A percentile compares a stretch with the other conserved stretches of the same genome.
Evolutionary conservation across 2,888 invertebrate species (phyloP).

Genomic region (Plagiodera versicolora): DNA sequence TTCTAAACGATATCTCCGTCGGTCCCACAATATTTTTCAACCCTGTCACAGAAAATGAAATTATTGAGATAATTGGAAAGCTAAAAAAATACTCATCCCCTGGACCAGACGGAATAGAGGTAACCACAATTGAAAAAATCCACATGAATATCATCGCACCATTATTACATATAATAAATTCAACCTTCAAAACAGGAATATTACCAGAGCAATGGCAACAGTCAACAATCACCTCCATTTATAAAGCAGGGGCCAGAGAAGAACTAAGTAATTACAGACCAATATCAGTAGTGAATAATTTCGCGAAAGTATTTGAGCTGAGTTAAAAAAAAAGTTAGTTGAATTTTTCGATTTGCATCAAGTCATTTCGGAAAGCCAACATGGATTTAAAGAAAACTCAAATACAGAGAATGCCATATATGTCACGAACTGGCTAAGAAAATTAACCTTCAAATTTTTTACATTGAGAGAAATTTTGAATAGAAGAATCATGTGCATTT

Average conservation of each 20-base stretch:
- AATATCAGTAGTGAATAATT: background rate
- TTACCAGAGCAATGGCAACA: background rate
- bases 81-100: background rate
- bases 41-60: background rate
- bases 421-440: background rate
- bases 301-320: background rate
- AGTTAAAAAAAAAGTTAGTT: too few species aligned
- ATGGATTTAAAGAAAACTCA: too few species aligned
- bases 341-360: too few species aligned
- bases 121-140: background rate
- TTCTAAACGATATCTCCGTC: background rate
- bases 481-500: background rate
- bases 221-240: background rate
- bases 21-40: background rate
- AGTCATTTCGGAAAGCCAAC: too few species aligned
- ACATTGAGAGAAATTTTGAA: background rate
- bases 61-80: background rate
- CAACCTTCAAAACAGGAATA: background rate
- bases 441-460: background rate
- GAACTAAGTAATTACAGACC: too few species aligned
- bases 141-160: background rate
- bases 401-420: background rate
- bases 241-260: too few species aligned
- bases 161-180: background rate
- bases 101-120: background rate